These are phyloP conservation scores for Argopecten irradians DNA, from an alignment of 1,140 invertebrate genomes.

Conservation along the genomic window DNA sequence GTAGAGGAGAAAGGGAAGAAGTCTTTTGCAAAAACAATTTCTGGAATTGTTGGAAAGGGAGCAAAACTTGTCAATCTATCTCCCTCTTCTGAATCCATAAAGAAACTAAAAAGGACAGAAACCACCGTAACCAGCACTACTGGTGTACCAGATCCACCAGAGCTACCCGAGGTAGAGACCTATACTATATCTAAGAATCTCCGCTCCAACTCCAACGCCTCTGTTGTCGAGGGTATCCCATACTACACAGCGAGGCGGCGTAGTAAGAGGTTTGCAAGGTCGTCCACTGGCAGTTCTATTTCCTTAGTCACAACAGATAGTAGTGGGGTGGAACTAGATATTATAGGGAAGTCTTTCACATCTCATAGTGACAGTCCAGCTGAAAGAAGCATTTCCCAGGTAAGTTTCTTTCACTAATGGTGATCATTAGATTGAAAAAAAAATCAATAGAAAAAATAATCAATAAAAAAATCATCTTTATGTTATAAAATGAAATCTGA, in stretches of 20 bases:
- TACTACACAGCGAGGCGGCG: slow-evolving; percentile 44
- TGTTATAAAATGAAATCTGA: too few species aligned
- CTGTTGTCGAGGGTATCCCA: slow-evolving; percentile 50
- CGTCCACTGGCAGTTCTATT: background rate
- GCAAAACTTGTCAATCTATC: background rate
- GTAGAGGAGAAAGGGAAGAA: background rate
- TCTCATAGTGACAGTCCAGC: background rate
- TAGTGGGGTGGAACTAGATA: slow-evolving; percentile 31
- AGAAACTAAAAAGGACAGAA: slow-evolving; percentile 1
- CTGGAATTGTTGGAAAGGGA: background rate
- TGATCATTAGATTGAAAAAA: slow-evolving; percentile 21
- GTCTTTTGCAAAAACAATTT: background rate
- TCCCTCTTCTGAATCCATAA: background rate
- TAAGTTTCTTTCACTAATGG: background rate
- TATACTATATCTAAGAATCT: slow-evolving; percentile 54
- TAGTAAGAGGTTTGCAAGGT: slow-evolving; percentile 13
- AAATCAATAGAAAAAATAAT: too few species aligned
- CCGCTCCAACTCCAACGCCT: slow-evolving; percentile 53
- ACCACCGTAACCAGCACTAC: slow-evolving; percentile 12
- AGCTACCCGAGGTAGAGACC: background rate
- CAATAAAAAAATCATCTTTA: too few species aligned
- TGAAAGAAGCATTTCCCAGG: slow-evolving; percentile 19
- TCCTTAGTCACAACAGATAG: slow-evolving; percentile 25
- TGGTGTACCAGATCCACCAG: background rate
- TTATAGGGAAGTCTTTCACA: slow-evolving; percentile 31